These are phyloP conservation scores for Knipowitschia caucasica DNA, from an alignment of 2,797 vertebrate species.

Conservation along the genomic window DNA sequence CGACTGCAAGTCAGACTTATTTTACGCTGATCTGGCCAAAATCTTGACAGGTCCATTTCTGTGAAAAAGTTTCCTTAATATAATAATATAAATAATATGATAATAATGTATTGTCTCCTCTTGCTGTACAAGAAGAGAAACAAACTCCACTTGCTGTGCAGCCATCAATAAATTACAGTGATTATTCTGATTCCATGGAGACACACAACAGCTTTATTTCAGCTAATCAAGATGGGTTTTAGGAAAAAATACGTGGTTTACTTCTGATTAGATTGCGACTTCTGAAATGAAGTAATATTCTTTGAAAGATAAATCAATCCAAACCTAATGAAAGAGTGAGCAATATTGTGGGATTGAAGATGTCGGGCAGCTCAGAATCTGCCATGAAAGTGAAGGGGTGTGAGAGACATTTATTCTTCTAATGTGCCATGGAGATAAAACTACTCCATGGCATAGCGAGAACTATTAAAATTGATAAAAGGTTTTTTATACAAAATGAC, in stretches of 20 bases:
- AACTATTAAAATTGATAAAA: no score
- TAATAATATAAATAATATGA: no score
- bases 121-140: no score
- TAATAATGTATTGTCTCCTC: no score
- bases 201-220: neutral
- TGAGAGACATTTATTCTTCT: neutral
- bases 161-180: no score
- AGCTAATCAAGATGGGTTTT: neutral
- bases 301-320: neutral
- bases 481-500: no score
- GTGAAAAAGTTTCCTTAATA: neutral
- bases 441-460: no score
- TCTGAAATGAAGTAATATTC: neutral
- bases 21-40: no score
- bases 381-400: neutral
- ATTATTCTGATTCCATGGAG: no score
- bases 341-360: neutral
- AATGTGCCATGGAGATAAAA: neutral
- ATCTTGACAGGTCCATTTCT: neutral
- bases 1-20: no score
- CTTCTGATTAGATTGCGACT: neutral
- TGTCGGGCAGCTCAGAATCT: neutral
- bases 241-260: neutral
- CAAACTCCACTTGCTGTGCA: no score
- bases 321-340: neutral